Percentiles rank a stretch among this genome's conserved stretches.
Conservation (phyloP, 1,140 invertebrate species). For the Papilio machaon region DNA sequence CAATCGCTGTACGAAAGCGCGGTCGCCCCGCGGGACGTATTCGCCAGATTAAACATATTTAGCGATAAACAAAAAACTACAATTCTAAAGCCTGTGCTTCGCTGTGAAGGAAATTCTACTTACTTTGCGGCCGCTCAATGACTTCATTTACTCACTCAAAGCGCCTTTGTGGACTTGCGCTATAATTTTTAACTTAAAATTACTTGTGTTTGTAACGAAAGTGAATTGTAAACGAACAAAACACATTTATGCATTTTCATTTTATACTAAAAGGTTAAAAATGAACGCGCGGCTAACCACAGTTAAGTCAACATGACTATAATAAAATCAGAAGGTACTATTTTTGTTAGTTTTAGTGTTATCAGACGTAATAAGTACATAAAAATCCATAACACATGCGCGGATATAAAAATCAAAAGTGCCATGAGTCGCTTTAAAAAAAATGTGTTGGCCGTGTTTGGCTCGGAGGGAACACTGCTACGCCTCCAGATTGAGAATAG, state of each 20-base stretch:
- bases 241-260: neutral
- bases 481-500: neutral
- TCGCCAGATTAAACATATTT: constrained; percentile 37
- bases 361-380: too few species aligned
- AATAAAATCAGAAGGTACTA: neutral
- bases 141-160: constrained; percentile 33
- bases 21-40: constrained; percentile 16
- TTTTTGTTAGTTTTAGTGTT: too few species aligned
- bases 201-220: constrained; percentile 16
- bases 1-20: neutral
- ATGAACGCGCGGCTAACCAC: neutral
- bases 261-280: neutral
- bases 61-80: constrained; percentile 29
- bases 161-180: constrained; percentile 16
- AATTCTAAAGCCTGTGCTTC: neutral
- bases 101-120: constrained; percentile 19
- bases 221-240: constrained; percentile 16
- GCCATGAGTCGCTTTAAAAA: too few species aligned
- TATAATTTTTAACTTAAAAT: constrained; percentile 26
- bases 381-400: too few species aligned
- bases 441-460: too few species aligned
- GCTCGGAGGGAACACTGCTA: too few species aligned
- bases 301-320: neutral
- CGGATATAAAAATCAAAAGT: too few species aligned
- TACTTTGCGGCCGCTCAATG: constrained; percentile 24